Conservation (phyloP, 2,113 vertebrate genomes). For the Oxygymnocypris stewartii region DNA sequence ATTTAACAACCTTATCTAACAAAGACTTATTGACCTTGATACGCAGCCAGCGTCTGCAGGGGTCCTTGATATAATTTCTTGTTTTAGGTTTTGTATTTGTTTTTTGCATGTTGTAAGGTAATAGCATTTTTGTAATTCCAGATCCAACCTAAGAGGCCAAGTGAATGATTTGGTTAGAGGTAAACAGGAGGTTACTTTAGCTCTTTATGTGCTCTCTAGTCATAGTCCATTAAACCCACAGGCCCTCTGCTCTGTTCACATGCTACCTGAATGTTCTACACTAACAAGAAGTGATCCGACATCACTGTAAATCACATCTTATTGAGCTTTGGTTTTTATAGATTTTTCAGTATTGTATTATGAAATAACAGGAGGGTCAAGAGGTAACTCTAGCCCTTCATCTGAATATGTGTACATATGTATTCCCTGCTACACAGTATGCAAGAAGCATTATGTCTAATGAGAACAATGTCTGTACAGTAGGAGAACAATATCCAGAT, state of each 20-base stretch:
- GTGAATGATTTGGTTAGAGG: conserved; percentile 49
- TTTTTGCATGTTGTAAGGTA: conserved; percentile 9
- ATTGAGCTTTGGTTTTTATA: conserved; percentile 2
- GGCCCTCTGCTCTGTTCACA: conserved; percentile 37
- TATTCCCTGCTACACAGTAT: background rate
- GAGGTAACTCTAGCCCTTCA: background rate
- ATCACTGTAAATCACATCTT: conserved; percentile 50
- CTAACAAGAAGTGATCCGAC: conserved; percentile 41
- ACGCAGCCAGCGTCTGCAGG: background rate
- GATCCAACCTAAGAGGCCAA: conserved; percentile 26
- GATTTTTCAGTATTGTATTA: background rate
- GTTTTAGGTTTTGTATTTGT: background rate
- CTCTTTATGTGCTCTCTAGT: conserved; percentile 51
- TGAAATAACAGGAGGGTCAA: conserved; percentile 16
- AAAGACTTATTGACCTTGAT: background rate
- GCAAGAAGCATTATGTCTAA: background rate
- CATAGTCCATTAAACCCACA: conserved; percentile 57
- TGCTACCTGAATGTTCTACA: conserved; percentile 47
- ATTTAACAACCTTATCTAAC: background rate
- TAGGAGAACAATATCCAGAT: background rate
- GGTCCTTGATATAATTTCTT: background rate
- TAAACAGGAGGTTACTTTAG: conserved; percentile 51
- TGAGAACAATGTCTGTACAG: background rate
- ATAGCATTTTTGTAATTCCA: conserved; percentile 50
- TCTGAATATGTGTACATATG: background rate